A percentile compares a stretch with the other conserved stretches of the same genome.
These are phyloP conservation scores for Petrolisthes cinctipes DNA, from an alignment of 2,888 invertebrate genomes.

Conservation along the genomic window DNA sequence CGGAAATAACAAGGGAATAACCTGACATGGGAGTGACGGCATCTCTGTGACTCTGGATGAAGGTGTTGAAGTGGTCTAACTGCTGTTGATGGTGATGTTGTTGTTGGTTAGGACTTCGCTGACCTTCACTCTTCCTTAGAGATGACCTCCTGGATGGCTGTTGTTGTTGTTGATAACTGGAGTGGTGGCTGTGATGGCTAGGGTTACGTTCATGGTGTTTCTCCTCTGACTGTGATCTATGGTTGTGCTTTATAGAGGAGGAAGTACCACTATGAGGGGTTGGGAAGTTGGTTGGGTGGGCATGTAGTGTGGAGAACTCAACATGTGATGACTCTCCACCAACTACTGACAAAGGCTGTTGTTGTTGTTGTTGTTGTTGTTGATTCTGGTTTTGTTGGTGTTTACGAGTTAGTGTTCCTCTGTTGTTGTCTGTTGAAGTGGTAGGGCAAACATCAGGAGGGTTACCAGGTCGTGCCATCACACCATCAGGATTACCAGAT, in stretches of 20 bases:
- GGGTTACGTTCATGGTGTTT: neutral
- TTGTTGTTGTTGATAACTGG: neutral
- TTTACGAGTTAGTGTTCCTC: conserved; percentile 5
- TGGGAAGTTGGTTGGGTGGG: too few relatives aligned
- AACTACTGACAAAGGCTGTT: neutral
- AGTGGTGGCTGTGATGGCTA: neutral
- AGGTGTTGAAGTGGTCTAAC: conserved; percentile 21
- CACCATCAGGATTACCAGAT: neutral
- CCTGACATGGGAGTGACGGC: conserved; percentile 3
- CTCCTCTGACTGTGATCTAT: neutral
- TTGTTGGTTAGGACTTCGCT: neutral
- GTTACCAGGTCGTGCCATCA: conserved; percentile 25
- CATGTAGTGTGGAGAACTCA: too few relatives aligned
- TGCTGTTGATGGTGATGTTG: neutral
- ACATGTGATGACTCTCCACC: too few relatives aligned
- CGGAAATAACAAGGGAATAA: neutral
- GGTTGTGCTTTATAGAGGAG: neutral
- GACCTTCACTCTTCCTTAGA: neutral
- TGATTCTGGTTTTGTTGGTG: conserved; percentile 24
- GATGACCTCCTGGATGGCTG: neutral
- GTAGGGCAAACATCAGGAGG: conserved; percentile 54
- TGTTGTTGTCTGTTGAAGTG: conserved; percentile 1
- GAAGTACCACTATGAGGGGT: too few relatives aligned
- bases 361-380: conserved; percentile 18
- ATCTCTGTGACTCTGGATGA: conserved; percentile 18